A percentile compares a stretch with the other conserved stretches of the same genome.
phyloP scores from a whole-genome alignment of 2,888 invertebrate species.

The Sesamia inferens region DNA sequence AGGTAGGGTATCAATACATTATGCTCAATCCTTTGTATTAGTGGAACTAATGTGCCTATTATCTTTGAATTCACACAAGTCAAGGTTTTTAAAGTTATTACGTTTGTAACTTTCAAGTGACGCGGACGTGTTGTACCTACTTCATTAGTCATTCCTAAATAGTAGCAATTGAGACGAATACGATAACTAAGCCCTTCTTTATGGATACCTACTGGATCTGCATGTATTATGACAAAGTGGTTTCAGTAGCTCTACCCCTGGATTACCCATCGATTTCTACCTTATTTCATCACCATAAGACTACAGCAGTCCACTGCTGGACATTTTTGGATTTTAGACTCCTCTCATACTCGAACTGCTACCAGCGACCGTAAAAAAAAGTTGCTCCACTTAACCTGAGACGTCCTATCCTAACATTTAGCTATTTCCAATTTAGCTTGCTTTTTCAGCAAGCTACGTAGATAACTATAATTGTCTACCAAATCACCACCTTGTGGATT shows the following conservation, averaged over 20 bases:
- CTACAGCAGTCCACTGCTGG: background rate
- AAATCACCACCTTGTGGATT: background rate
- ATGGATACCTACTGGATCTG: background rate
- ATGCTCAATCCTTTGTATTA: slow-evolving; percentile 25
- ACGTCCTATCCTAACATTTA: background rate
- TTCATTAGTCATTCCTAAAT: background rate
- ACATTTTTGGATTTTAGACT: background rate
- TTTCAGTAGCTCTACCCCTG: background rate
- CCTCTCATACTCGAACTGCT: background rate
- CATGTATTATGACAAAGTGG: background rate
- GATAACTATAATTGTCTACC: background rate
- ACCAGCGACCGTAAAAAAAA: background rate
- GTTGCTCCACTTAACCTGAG: background rate
- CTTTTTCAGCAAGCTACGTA: background rate
- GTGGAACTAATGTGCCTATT: slow-evolving; percentile 38
- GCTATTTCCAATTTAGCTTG: background rate
- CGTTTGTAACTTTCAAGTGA: background rate
- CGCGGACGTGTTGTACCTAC: background rate
- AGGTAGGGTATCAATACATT: slow-evolving; percentile 39
- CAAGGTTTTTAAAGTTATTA: slow-evolving; percentile 5
- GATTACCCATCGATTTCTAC: background rate
- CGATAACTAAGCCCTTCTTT: background rate
- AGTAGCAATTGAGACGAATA: background rate
- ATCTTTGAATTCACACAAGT: slow-evolving; percentile 33
- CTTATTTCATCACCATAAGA: background rate